Percentiles rank a stretch among this genome's conserved stretches.
These are phyloP conservation scores for Fragum sueziense DNA, from an alignment of 2,888 invertebrate genomes.

Conservation along the genomic window DNA sequence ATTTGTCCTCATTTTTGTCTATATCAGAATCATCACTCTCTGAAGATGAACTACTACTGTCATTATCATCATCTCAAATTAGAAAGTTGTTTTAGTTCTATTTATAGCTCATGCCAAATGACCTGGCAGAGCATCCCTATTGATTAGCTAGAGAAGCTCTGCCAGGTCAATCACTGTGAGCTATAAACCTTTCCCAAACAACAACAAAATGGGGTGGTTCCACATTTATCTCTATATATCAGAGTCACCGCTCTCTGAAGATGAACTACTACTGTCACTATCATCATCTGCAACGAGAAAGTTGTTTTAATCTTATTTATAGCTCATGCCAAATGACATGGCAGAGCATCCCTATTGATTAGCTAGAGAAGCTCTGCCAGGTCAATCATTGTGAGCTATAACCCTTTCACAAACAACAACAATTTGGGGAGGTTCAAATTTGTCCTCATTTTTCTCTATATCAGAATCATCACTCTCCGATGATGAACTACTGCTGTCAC, in stretches of 20 bases:
- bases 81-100: not conserved
- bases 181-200: too few relatives aligned
- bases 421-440: too few relatives aligned
- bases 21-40: constrained; percentile 82
- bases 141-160: too few relatives aligned
- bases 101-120: too few relatives aligned
- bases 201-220: too few relatives aligned
- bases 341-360: too few relatives aligned
- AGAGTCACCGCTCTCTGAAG: constrained; percentile 81
- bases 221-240: constrained; percentile 82
- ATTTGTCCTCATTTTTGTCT: constrained; percentile 81
- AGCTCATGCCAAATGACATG: too few relatives aligned
- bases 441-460: constrained; percentile 82
- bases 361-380: too few relatives aligned
- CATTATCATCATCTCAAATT: constrained; percentile 67
- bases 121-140: too few relatives aligned
- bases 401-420: too few relatives aligned
- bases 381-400: too few relatives aligned
- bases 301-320: not conserved
- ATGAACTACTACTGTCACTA: constrained; percentile 78
- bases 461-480: constrained; percentile 82
- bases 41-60: constrained; percentile 78
- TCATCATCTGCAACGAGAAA: constrained; percentile 54
- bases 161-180: too few relatives aligned
- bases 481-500: constrained; percentile 78